Base-by-base conservation (phyloP, 2,797 vertebrate species). In the Tadarida brasiliensis region DNA sequence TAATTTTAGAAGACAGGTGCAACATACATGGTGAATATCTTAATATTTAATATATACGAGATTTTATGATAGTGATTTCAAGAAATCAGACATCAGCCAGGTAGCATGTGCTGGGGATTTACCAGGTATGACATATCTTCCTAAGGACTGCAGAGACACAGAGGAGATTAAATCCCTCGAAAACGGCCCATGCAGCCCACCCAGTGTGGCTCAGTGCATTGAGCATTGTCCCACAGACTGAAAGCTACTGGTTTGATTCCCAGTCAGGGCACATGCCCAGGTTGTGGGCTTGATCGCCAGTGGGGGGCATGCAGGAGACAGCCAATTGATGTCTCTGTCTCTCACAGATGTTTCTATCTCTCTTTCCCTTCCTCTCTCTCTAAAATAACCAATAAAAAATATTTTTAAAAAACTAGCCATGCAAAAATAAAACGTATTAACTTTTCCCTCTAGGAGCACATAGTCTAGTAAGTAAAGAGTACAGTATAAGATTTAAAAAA, bases 51-150 rank as follows among this genome's bases (percentile, higher is more conserved):
- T 80, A 67, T 51, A 61, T 57, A 56, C 0, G 76, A 68, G n/a
- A 87, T 82, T 88, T 96, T 86, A 71, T 56, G 44, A 61, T 80
- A 35, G 22, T 76, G 15, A 91, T 89, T 87, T 96, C 39, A 87
- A 33, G 93, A 91, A 74, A 76, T 87, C 47, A 44, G 12, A 59
- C 0, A 1, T 78, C 78, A 83, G 24, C 44, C 24, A 84, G 47
- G 49, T 39, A 80, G 22, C 20, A 30, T 39, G 94, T 61, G 17
- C 14, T 87, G 30, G 90, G 33, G 19, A 57, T 81, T 91, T 78
- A 59, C 24, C 30, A 17, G 5, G 24, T 30, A 59, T 87, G 24
- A 14, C 65, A 59, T 90, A 77, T 24, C 17, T 90, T 63, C 59
- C 7, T 61, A 77, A 87, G 20, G 1, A 4, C 19, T 39, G 0